Percentiles rank a stretch among this genome's conserved stretches.
phyloP scores from a whole-genome alignment of 2,113 vertebrate genomes.

The Cercocebus atys region DNA sequence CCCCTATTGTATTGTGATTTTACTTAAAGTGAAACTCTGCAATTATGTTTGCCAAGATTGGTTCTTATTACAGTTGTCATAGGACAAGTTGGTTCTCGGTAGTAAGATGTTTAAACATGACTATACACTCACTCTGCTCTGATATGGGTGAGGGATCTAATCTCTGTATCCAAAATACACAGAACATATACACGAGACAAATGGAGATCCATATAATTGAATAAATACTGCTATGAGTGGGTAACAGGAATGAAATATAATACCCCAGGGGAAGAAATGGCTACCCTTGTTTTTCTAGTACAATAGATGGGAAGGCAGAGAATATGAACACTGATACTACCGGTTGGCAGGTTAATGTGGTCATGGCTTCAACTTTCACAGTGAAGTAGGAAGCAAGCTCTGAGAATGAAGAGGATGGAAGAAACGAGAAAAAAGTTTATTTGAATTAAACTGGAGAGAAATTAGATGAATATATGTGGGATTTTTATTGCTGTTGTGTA shows the following conservation, averaged over 20 bases:
- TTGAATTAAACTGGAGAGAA: background rate
- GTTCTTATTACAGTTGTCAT: background rate
- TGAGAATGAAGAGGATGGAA: background rate
- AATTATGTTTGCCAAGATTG: background rate
- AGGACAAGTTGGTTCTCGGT: background rate
- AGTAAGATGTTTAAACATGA: background rate
- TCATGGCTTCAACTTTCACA: background rate
- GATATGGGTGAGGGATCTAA: background rate
- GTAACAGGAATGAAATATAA: background rate
- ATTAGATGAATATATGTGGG: background rate
- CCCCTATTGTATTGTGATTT: background rate
- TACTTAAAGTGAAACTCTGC: background rate
- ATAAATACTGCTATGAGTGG: background rate
- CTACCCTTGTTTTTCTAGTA: background rate
- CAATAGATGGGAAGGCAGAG: background rate
- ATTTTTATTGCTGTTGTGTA: background rate
- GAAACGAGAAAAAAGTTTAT: background rate
- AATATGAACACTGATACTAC: fast-evolving
- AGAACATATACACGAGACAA: background rate
- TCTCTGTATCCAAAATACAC: background rate
- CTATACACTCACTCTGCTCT: background rate
- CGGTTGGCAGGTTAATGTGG: fast-evolving
- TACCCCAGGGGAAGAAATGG: background rate
- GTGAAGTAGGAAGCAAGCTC: background rate
- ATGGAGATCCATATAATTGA: background rate